Evolutionary conservation across 35 echinoderm and acorn worm genomes (phyloP).

Genomic region (Chiridota heheva): DNA sequence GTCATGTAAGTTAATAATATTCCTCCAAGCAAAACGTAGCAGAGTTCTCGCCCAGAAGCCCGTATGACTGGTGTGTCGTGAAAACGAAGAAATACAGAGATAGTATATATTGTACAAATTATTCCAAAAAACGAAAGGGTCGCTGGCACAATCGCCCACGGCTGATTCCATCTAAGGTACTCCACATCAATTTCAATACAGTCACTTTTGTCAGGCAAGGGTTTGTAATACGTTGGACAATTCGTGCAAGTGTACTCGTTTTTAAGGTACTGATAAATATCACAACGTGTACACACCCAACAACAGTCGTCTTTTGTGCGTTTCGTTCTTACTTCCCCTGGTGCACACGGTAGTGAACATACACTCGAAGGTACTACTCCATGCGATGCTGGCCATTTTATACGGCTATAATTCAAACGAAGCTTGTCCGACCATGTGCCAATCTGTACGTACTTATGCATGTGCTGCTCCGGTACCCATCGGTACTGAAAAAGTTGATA

Average conservation of each 20-base stretch:
- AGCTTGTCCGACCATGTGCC: conserved; percentile 74
- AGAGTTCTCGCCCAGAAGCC: conserved; percentile 88
- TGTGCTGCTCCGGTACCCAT: background rate
- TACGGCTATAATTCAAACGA: conserved; percentile 43
- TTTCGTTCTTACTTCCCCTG: conserved; percentile 50
- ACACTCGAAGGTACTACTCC: conserved; percentile 45
- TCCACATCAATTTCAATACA: conserved; percentile 73
- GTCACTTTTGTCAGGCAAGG: conserved; percentile 29
- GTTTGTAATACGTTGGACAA: conserved; percentile 48
- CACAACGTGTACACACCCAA: conserved; percentile 84
- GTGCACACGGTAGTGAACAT: conserved; percentile 64
- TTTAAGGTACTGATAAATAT: conserved; percentile 42
- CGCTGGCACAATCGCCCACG: conserved; percentile 65
- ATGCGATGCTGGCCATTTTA: conserved; percentile 52
- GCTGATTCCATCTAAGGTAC: conserved; percentile 67
- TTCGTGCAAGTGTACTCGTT: conserved; percentile 71
- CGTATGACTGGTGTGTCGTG: conserved; percentile 93
- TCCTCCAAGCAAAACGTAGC: conserved; percentile 80
- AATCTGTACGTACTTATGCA: conserved; percentile 62
- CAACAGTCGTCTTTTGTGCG: conserved; percentile 73
- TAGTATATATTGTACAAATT: conserved; percentile 56
- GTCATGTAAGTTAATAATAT: conserved; percentile 73
- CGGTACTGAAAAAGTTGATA: conserved; percentile 90
- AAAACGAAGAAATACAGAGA: conserved; percentile 77
- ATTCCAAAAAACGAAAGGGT: conserved; percentile 68